These are phyloP conservation scores for Drosophila subsilvestris DNA, from an alignment of 2,888 invertebrate species.

Conservation along the genomic window DNA sequence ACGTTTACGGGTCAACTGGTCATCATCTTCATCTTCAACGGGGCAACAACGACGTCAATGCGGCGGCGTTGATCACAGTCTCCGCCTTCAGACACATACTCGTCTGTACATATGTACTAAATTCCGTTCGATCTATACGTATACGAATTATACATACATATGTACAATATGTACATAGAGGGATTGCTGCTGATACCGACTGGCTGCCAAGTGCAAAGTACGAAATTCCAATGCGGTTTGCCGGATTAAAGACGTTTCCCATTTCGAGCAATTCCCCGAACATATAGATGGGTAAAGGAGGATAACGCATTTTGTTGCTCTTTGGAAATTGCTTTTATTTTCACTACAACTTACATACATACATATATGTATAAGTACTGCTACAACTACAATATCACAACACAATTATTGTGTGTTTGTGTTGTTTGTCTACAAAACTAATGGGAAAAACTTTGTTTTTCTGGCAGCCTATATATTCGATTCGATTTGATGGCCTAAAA, in stretches of 20 bases:
- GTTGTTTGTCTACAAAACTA: constrained; percentile 45
- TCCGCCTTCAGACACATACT: constrained; percentile 11
- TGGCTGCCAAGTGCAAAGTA: constrained; percentile 32
- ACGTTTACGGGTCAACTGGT: constrained; percentile 22
- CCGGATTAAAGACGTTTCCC: constrained; percentile 15
- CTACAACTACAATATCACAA: neutral
- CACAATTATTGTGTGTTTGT: neutral
- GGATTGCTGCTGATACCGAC: constrained; percentile 17
- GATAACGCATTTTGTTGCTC: neutral
- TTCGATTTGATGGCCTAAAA: neutral
- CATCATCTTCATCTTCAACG: constrained; percentile 11
- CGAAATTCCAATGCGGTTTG: constrained; percentile 39
- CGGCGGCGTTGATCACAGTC: constrained; percentile 13
- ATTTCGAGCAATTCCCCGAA: neutral
- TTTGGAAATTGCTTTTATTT: constrained; percentile 41
- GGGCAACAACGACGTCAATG: constrained; percentile 39
- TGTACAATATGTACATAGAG: neutral
- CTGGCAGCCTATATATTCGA: constrained; percentile 48
- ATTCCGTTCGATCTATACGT: no score
- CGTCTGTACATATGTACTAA: neutral
- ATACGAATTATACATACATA: no score
- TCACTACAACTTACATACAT: constrained; percentile 6
- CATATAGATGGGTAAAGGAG: neutral
- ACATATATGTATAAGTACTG: neutral
- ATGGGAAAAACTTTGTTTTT: constrained; percentile 60